Evolutionary conservation across 2,797 vertebrate genomes (phyloP), one percentile per base, ranked within the genome.

Genomic region (Serranus cabrilla): DNA sequence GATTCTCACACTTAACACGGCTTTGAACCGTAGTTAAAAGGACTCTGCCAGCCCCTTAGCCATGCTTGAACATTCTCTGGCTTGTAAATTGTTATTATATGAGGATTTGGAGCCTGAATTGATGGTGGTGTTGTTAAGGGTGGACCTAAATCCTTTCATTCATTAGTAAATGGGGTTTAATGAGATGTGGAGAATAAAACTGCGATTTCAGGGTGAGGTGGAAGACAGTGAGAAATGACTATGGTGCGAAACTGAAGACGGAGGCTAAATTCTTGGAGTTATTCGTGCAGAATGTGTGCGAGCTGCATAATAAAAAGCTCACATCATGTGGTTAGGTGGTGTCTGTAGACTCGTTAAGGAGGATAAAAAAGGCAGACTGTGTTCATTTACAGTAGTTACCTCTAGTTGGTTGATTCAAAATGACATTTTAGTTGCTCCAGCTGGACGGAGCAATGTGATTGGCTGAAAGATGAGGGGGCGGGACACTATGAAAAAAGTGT

Each of bases 21-120:
- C 76, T 92, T 89, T 91, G 80, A 93, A 91, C 57, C 27, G 7
- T 45, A 73, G 65, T 86, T 85, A 71, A 82, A 87, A 85, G 60
- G 79, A 54, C 45, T 78, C 58, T 63, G 21, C 47, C 20, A 43
- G 61, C 72, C 67, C 58, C 80, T 76, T 34, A 78, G 66, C 63
- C 59, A 70, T 34, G 52, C 69, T 73, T 4, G 1, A 57, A 42
- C n/a, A 70, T 74, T 68, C 11, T 47, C 65, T 31, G 66, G 34
- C 61, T 76, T 85, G 68, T 83, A 79, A 80, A 78, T 76, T 61
- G 67, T 81, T 77, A 61, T 76, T 50, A 57, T 63, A 62, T 58
- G 58, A 76, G 59, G 66, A 67, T 70, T 25, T 80, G 42, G 47
- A 20, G 31, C 11, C 37, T 74, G 46, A 70, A 74, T 76, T 82